A percentile compares a stretch with the other conserved stretches of the same genome.
These are phyloP conservation scores for Odontesthes bonariensis DNA, from an alignment of 2,113 vertebrate species.

Conservation along the genomic window DNA sequence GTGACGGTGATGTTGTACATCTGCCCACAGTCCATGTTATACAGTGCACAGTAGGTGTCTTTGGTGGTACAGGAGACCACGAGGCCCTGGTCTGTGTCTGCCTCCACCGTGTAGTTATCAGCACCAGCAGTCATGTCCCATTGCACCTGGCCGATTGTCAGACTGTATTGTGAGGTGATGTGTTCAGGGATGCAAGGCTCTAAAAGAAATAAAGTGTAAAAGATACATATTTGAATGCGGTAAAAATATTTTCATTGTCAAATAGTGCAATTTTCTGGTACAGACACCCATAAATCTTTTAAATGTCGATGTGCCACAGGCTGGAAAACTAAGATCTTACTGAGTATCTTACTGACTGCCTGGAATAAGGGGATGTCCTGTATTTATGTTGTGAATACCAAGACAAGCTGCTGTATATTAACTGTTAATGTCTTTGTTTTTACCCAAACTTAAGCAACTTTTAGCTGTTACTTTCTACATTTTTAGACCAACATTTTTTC, in stretches of 20 bases:
- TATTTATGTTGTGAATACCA: neutral
- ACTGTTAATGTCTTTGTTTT: too few species aligned
- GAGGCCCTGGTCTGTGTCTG: conserved; percentile 70
- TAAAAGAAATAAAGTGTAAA: conserved; percentile 31
- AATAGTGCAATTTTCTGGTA: neutral
- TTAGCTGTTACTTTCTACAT: too few species aligned
- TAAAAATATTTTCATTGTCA: neutral
- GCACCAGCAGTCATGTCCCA: conserved; percentile 77
- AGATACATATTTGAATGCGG: neutral
- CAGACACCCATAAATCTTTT: neutral
- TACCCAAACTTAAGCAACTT: too few species aligned
- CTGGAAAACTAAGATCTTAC: neutral
- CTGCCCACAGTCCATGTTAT: conserved; percentile 75
- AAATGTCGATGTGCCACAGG: neutral
- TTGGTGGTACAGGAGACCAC: conserved; percentile 63
- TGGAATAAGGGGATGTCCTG: too few species aligned
- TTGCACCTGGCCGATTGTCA: conserved; percentile 64
- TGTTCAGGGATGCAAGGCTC: conserved; percentile 75
- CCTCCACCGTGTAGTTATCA: conserved; percentile 64
- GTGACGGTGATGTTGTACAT: conserved; percentile 76
- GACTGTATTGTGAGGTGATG: conserved; percentile 62
- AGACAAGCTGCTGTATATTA: neutral
- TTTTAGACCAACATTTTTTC: too few species aligned
- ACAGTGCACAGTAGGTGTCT: conserved; percentile 73
- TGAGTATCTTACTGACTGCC: neutral